Conservation (phyloP, 2,113 vertebrate species). For the Parus major region DNA sequence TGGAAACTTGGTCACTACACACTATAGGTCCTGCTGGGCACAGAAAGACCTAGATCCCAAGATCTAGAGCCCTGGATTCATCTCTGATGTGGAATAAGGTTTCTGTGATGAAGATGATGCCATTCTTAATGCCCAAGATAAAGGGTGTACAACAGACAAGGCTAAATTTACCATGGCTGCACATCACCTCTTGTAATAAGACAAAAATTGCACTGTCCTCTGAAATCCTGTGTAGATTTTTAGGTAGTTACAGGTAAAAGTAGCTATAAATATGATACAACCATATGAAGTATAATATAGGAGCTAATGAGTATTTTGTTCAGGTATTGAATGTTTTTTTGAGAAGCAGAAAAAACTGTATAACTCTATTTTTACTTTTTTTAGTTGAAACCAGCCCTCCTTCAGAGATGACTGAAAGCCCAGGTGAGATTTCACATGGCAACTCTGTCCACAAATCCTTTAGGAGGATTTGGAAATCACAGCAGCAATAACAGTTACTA, state of each 20-base stretch:
- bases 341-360: neutral
- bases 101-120: neutral
- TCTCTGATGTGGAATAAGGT: neutral
- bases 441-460: neutral
- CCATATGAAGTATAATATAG: neutral
- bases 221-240: neutral
- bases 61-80: neutral
- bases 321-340: neutral
- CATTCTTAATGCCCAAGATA: neutral
- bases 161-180: neutral
- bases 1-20: neutral
- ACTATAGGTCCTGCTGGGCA: neutral
- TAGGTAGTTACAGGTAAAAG: neutral
- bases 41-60: no score
- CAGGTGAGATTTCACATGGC: neutral
- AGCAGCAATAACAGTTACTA: neutral
- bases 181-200: neutral
- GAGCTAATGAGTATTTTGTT: neutral
- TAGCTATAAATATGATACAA: neutral
- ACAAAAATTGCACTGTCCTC: neutral
- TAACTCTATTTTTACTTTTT: neutral
- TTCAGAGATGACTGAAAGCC: neutral
- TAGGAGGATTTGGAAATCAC: neutral
- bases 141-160: neutral
- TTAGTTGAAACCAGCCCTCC: neutral